Percentiles rank a stretch among this genome's conserved stretches.
Conservation (phyloP, 53 echinoderm and acorn worm species). For the Arbacia lixula region DNA sequence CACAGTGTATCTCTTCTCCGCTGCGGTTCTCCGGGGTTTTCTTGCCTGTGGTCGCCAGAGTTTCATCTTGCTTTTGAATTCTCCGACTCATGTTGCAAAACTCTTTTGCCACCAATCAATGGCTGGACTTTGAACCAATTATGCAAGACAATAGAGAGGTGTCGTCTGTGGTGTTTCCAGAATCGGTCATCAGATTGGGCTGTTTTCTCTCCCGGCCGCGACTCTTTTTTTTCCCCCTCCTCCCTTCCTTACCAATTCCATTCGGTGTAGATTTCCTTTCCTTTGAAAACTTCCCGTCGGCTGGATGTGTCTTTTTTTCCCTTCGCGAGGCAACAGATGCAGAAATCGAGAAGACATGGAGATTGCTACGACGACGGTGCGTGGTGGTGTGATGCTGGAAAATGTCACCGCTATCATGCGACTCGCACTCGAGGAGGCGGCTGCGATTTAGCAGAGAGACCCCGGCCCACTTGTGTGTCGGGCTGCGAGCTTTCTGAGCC, state of each 20-base stretch:
- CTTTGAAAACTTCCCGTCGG: constrained; percentile 11
- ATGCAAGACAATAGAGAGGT: constrained; percentile 21
- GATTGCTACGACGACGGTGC: not conserved
- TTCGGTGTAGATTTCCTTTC: constrained; percentile 21
- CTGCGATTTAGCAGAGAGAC: constrained; percentile 2
- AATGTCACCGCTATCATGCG: constrained; percentile 32
- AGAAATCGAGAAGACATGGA: constrained; percentile 39
- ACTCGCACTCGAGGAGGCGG: constrained; percentile 35
- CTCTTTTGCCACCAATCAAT: not conserved
- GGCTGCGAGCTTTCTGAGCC: too few relatives aligned
- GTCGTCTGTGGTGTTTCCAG: constrained; percentile 27
- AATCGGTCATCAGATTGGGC: not conserved
- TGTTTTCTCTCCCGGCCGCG: constrained; percentile 5
- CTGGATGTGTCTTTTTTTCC: constrained; percentile 19
- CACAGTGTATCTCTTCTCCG: constrained; percentile 2
- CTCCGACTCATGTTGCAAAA: not conserved
- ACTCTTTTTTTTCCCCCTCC: not conserved
- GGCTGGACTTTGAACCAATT: constrained; percentile 42
- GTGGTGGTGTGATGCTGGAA: constrained; percentile 28
- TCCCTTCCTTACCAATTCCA: not conserved
- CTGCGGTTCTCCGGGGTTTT: not conserved
- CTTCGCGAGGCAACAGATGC: constrained; percentile 36
- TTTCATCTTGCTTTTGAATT: constrained; percentile 38
- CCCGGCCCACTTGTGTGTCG: constrained; percentile 14
- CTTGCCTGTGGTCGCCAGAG: constrained; percentile 22